These are phyloP conservation scores for Cyprinodon tularosa DNA, from an alignment of 2,113 vertebrate species.

Conservation along the genomic window DNA sequence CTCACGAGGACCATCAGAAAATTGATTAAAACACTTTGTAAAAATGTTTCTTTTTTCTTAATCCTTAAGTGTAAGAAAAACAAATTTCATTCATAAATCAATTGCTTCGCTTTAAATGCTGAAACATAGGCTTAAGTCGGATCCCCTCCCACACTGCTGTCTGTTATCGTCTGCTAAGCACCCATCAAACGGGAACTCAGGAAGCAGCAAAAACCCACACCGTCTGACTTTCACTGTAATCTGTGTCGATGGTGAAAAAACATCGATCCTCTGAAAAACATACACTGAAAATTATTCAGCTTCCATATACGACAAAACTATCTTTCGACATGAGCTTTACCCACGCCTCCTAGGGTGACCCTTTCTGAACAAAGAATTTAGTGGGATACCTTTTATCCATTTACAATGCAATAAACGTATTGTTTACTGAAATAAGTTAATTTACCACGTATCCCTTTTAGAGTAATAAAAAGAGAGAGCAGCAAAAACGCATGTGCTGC, in stretches of 20 bases:
- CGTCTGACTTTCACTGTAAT: background rate
- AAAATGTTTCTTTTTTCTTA: background rate
- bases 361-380: no score
- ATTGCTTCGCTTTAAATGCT: background rate
- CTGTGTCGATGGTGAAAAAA: background rate
- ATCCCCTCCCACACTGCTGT: background rate
- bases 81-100: background rate
- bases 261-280: background rate
- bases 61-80: background rate
- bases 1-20: background rate
- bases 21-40: background rate
- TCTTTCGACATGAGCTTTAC: no score
- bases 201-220: background rate
- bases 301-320: no score
- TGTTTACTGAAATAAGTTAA: no score
- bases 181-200: background rate
- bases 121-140: no score
- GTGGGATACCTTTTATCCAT: no score
- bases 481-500: no score
- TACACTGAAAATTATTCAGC: background rate
- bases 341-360: no score
- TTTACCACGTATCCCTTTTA: no score
- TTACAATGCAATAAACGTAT: no score
- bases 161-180: background rate
- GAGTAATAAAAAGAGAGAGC: no score